Evolutionary conservation across 2,113 vertebrate species (phyloP).

Genomic region (Carassius auratus): DNA sequence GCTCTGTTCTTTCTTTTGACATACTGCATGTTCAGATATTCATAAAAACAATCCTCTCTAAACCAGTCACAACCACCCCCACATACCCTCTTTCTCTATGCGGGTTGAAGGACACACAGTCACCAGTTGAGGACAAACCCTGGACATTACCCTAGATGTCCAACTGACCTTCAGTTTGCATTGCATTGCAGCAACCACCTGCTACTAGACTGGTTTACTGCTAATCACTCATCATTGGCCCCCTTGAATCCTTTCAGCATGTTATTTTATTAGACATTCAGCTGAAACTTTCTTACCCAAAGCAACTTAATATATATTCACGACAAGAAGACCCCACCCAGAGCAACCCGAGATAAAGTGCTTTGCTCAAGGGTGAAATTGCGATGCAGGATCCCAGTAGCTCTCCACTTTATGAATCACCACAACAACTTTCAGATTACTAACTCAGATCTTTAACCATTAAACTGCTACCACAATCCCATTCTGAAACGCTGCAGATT

Average conservation of each 20-base stretch:
- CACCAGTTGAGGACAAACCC: background rate
- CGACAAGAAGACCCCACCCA: background rate
- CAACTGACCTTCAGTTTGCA: conserved; percentile 13
- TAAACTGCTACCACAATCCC: background rate
- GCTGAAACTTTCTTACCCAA: background rate
- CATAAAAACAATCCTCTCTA: background rate
- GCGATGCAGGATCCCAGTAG: background rate
- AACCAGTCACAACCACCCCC: background rate
- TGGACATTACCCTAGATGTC: conserved; percentile 5
- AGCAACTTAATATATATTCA: conserved; percentile 16
- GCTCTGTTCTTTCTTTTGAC: too few species aligned
- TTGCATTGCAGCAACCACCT: too few species aligned
- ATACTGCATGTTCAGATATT: too few species aligned
- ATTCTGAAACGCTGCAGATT: background rate
- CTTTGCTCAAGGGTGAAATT: conserved; percentile 19
- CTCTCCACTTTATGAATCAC: conserved; percentile 13
- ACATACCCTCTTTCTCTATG: background rate
- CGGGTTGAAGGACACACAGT: background rate
- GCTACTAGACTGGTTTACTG: background rate
- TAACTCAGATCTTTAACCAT: conserved; percentile 6
- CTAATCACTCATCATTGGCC: background rate
- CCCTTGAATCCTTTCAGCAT: background rate
- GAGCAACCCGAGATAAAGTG: conserved; percentile 24
- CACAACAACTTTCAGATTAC: conserved; percentile 21
- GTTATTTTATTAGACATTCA: conserved; percentile 18